Evolutionary conservation across 2,888 invertebrate species (phyloP).

Genomic region (Candidula unifasciata): DNA sequence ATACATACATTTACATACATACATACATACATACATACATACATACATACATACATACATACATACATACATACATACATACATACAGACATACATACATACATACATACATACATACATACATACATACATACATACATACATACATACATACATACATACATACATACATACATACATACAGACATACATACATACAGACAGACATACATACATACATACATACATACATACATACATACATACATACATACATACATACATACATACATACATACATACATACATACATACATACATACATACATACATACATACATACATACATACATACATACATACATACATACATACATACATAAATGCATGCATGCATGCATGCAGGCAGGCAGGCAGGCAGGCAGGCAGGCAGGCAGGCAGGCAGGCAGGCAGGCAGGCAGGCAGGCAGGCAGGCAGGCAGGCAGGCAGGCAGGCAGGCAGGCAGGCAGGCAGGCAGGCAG

Average conservation of each 20-base stretch:
- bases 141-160: background rate
- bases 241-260: conserved; percentile 5
- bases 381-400: background rate
- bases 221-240: conserved; percentile 8
- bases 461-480: too few species aligned
- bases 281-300: background rate
- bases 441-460: too few species aligned
- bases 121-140: background rate
- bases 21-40: background rate
- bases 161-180: conserved; percentile 8
- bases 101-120: conserved; percentile 14
- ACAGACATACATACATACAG: too few species aligned
- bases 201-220: conserved; percentile 8
- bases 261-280: background rate
- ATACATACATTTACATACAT: too few species aligned
- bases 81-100: too few species aligned
- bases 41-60: conserved; percentile 1
- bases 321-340: background rate
- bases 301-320: background rate
- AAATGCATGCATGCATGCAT: background rate
- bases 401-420: too few species aligned
- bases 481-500: too few species aligned
- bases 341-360: conserved; percentile 1
- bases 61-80: conserved; percentile 8
- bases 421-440: too few species aligned